These are phyloP conservation scores for Medauroidea extradentata DNA, from an alignment of 1,140 invertebrate genomes.

Conservation along the genomic window DNA sequence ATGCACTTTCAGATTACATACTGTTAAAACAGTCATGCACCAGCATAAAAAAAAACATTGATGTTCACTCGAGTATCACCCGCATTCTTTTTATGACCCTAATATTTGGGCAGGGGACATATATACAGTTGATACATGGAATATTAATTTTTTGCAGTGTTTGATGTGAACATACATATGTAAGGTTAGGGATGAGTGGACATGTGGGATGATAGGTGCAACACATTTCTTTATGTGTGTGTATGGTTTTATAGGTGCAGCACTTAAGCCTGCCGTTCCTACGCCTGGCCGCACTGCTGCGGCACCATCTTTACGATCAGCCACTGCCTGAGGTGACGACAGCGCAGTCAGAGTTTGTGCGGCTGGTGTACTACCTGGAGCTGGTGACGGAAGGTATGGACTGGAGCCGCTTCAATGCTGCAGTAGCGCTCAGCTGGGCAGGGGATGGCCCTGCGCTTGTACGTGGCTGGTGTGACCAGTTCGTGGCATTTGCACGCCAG, in stretches of 20 bases:
- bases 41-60: too few species aligned
- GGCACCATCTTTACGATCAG: slow-evolving; percentile 80
- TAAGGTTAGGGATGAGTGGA: too few species aligned
- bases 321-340: slow-evolving; percentile 64
- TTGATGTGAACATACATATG: too few species aligned
- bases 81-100: too few species aligned
- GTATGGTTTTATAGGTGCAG: slow-evolving; percentile 55
- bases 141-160: too few species aligned
- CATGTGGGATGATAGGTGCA: too few species aligned
- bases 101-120: too few species aligned
- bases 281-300: slow-evolving; percentile 73
- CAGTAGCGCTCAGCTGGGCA: slow-evolving; percentile 57
- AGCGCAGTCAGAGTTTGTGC: slow-evolving; percentile 61
- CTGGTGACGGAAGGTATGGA: slow-evolving; percentile 63
- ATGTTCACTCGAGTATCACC: too few species aligned
- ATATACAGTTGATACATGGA: too few species aligned
- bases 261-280: slow-evolving; percentile 78
- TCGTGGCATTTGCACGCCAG: slow-evolving; percentile 50
- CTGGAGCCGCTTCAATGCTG: slow-evolving; percentile 36
- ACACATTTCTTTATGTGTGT: too few species aligned
- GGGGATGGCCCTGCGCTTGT: slow-evolving; percentile 49
- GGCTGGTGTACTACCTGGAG: slow-evolving; percentile 70
- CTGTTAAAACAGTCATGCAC: too few species aligned
- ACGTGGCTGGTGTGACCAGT: slow-evolving; percentile 62
- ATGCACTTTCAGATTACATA: too few species aligned